phyloP scores from a whole-genome alignment of 2,113 vertebrate species.

The Pogona vitticeps region DNA sequence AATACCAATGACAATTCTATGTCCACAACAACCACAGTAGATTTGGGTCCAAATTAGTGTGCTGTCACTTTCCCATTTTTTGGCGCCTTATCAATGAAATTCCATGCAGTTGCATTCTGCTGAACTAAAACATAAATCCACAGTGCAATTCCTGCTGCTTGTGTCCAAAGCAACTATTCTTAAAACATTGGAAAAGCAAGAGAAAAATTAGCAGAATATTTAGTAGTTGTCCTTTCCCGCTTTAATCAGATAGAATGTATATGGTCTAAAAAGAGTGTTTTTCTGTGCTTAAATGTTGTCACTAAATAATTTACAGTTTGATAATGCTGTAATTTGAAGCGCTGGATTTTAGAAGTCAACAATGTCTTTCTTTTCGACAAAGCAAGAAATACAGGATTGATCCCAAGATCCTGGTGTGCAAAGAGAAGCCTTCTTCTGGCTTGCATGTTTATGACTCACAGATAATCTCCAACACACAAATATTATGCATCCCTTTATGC shows the following conservation, averaged over 20 bases:
- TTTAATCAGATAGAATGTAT: background rate
- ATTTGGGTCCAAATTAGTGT: background rate
- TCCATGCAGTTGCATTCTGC: background rate
- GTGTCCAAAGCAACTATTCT: background rate
- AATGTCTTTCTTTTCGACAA: background rate
- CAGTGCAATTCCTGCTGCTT: background rate
- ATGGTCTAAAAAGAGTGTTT: background rate
- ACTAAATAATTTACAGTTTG: background rate
- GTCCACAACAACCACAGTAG: background rate
- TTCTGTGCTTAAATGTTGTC: background rate
- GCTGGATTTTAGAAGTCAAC: too few species aligned
- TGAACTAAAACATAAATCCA: background rate
- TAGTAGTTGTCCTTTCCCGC: background rate
- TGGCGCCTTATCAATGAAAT: background rate
- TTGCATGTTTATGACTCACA: background rate
- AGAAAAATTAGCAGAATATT: background rate
- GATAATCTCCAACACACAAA: background rate
- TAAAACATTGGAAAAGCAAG: background rate
- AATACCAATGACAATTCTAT: background rate
- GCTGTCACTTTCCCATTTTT: background rate
- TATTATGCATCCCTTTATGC: background rate
- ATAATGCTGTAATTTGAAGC: too few species aligned
- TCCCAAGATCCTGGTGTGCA: background rate
- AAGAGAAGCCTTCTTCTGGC: background rate
- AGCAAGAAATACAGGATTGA: background rate